Percentiles rank a stretch among this genome's conserved stretches.
Evolutionary conservation across 2,888 invertebrate species (phyloP).

Genomic region (Chrysina gloriosa): DNA sequence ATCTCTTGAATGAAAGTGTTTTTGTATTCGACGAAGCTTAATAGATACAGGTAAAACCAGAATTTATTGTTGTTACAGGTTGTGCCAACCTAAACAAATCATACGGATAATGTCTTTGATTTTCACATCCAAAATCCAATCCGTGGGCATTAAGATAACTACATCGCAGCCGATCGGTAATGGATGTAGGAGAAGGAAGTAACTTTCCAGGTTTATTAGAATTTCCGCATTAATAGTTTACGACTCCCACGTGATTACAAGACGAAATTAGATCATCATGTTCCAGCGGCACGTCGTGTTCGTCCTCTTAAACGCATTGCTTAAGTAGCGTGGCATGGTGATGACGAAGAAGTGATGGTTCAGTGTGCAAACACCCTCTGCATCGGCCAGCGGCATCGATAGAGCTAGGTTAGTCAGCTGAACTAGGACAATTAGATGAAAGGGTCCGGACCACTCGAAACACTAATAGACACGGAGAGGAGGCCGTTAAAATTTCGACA

Average conservation of each 20-base stretch:
- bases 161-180: neutral
- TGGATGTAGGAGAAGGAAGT: neutral
- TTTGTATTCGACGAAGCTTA: too few relatives aligned
- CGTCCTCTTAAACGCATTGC: neutral
- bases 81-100: too few relatives aligned
- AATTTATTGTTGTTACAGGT: too few relatives aligned
- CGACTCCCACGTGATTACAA: neutral
- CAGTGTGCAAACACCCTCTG: neutral
- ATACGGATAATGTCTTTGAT: too few relatives aligned
- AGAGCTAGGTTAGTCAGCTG: slow-evolving; percentile 19
- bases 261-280: slow-evolving; percentile 19
- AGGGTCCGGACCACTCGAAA: slow-evolving; percentile 44
- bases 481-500: slow-evolving; percentile 60
- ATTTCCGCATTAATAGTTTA: neutral
- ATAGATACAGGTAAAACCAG: too few relatives aligned
- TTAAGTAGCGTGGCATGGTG: neutral
- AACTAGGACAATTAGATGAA: slow-evolving; percentile 43
- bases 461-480: slow-evolving; percentile 51
- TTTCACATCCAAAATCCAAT: too few relatives aligned
- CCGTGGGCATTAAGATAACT: too few relatives aligned
- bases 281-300: neutral
- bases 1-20: too few relatives aligned
- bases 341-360: neutral
- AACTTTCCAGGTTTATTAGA: slow-evolving; percentile 3
- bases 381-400: neutral